Percentiles rank a stretch among this genome's conserved stretches.
These are phyloP conservation scores for Aradus depressus DNA, from an alignment of 2,888 invertebrate genomes.

Conservation along the genomic window DNA sequence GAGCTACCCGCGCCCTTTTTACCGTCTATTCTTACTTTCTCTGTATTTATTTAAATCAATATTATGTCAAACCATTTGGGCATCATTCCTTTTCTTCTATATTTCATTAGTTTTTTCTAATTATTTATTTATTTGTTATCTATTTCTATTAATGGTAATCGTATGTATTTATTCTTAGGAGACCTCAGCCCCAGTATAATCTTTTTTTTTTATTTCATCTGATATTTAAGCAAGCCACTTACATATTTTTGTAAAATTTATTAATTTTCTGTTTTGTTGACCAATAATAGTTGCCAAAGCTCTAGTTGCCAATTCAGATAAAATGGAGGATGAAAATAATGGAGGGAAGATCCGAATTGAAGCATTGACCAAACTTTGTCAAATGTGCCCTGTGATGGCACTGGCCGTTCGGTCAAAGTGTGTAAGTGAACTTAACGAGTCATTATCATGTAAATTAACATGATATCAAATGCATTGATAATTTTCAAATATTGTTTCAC, in stretches of 20 bases:
- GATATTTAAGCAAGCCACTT: too few relatives aligned
- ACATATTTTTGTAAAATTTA: neutral
- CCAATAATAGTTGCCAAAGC: conserved; percentile 75
- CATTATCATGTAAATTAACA: neutral
- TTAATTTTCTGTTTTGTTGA: conserved; percentile 32
- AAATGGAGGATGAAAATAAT: conserved; percentile 75
- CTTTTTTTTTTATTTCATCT: too few relatives aligned
- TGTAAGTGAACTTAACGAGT: conserved; percentile 38
- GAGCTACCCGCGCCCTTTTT: too few relatives aligned
- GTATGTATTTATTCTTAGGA: too few relatives aligned
- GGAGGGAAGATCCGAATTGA: conserved; percentile 63
- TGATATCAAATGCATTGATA: neutral
- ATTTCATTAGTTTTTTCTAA: too few relatives aligned
- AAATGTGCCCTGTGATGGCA: conserved; percentile 80
- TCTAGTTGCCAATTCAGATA: conserved; percentile 75
- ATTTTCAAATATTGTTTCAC: conserved; percentile 15
- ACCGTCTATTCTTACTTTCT: too few relatives aligned
- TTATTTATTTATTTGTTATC: too few relatives aligned
- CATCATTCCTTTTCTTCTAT: too few relatives aligned
- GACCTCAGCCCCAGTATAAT: too few relatives aligned
- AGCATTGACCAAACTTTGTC: conserved; percentile 68
- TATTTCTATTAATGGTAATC: too few relatives aligned
- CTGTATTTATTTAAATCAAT: too few relatives aligned
- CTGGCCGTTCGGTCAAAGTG: conserved; percentile 76
- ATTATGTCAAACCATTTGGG: too few relatives aligned